Conservation (phyloP, 2,797 vertebrate genomes). For the Epinephelus malabaricus region DNA sequence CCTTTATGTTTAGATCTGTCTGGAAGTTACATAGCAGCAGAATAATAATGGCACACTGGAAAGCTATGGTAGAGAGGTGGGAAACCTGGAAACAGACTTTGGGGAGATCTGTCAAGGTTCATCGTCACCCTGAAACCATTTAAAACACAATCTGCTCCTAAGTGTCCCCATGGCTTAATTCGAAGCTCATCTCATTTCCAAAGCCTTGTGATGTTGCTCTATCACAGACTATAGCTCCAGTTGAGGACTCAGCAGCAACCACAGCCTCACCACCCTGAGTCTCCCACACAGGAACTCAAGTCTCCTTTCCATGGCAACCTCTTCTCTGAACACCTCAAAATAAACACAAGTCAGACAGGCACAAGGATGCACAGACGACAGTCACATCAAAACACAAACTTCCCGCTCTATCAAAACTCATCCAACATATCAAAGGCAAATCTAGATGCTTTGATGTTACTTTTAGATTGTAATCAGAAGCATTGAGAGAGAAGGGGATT, state of each 20-base stretch:
- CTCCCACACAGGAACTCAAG: slow-evolving; percentile 48
- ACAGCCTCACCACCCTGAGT: slow-evolving; percentile 15
- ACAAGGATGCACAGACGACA: slow-evolving; percentile 28
- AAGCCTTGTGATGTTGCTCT: slow-evolving; percentile 1
- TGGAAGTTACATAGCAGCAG: not conserved
- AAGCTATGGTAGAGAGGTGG: not conserved
- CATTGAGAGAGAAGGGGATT: slow-evolving; percentile 7
- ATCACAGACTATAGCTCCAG: slow-evolving; percentile 17
- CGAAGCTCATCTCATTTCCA: slow-evolving; percentile 27
- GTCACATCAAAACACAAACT: slow-evolving; percentile 44
- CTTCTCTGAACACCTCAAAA: slow-evolving; percentile 47
- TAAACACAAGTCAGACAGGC: slow-evolving; percentile 43
- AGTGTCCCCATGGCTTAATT: slow-evolving; percentile 2
- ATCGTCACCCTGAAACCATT: slow-evolving; percentile 3
- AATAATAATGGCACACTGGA: not conserved
- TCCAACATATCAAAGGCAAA: slow-evolving; percentile 46
- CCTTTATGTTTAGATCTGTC: not conserved
- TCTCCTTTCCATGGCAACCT: slow-evolving; percentile 69
- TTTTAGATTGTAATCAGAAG: slow-evolving; percentile 41
- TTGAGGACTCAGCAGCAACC: slow-evolving; percentile 13
- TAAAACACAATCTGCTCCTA: not conserved
- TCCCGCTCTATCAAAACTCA: slow-evolving; percentile 24
- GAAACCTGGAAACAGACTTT: slow-evolving; percentile 23
- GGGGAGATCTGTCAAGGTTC: slow-evolving; percentile 21
- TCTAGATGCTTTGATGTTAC: slow-evolving; percentile 26